Evolutionary conservation across 2,113 vertebrate species (phyloP).

Genomic region (Hylia prasina): DNA sequence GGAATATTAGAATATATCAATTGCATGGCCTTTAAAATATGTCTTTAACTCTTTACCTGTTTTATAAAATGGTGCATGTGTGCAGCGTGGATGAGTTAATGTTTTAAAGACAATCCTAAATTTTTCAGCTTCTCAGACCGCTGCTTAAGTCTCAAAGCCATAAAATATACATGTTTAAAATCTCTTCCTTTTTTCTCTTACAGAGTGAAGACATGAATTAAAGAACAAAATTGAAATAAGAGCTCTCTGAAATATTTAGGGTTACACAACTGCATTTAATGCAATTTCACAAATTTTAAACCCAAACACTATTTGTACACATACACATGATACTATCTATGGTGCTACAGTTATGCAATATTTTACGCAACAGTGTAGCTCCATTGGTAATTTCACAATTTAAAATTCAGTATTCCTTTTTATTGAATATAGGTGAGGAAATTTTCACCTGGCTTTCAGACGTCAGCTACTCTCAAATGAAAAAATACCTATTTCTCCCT

Average conservation of each 20-base stretch:
- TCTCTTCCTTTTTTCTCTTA: neutral
- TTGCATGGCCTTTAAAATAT: neutral
- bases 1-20: neutral
- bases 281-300: constrained; percentile 19
- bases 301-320: neutral
- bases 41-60: neutral
- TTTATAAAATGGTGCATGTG: neutral
- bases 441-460: neutral
- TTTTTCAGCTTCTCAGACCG: neutral
- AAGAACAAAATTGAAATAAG: neutral
- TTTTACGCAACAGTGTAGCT: neutral
- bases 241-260: neutral
- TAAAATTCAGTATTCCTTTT: neutral
- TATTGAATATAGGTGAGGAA: neutral
- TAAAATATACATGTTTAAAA: neutral
- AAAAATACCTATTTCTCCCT: neutral
- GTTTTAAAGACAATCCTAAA: constrained; percentile 1
- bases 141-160: neutral
- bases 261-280: neutral
- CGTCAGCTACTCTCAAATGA: neutral
- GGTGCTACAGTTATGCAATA: neutral
- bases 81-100: neutral
- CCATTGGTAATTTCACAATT: constrained; percentile 17
- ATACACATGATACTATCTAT: neutral
- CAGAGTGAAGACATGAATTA: neutral